These are phyloP conservation scores for Sylvicapra grimmia DNA, from an alignment of 2,113 vertebrate genomes.

Conservation along the genomic window DNA sequence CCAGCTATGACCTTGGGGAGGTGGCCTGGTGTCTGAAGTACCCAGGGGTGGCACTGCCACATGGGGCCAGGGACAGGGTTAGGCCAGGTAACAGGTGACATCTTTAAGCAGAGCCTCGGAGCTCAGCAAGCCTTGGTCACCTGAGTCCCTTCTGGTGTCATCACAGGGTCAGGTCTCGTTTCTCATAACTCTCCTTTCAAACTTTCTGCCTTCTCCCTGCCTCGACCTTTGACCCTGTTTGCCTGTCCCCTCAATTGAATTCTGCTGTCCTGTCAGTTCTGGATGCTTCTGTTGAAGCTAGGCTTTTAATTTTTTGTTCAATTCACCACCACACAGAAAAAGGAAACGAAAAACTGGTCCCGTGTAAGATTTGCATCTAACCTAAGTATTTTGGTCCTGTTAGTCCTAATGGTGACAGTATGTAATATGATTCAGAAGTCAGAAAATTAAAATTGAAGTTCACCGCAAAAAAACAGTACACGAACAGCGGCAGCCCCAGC, in stretches of 20 bases:
- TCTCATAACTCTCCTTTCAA: not conserved
- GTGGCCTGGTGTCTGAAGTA: not conserved
- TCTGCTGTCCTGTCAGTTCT: not conserved
- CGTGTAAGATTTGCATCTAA: not conserved
- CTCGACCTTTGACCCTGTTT: not conserved
- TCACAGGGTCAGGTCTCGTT: not conserved
- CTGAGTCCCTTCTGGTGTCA: not conserved
- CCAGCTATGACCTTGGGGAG: not conserved
- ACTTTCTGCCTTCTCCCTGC: not conserved
- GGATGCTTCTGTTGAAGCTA: not conserved
- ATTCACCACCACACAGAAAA: not conserved
- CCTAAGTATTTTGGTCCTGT: not conserved
- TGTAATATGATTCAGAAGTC: not conserved
- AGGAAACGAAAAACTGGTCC: not conserved
- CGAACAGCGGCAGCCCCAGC: fast-evolving
- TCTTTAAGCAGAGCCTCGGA: not conserved
- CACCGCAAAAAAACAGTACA: not conserved
- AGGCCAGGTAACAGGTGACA: not conserved
- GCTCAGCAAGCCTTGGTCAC: not conserved
- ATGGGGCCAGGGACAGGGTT: too few species aligned
- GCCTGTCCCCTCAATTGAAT: not conserved
- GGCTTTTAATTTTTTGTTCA: not conserved
- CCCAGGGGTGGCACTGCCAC: not conserved
- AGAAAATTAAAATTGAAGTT: not conserved
- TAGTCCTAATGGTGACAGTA: not conserved